phyloP scores from a whole-genome alignment of 2,113 vertebrate species.

The Trogon surrucura region DNA sequence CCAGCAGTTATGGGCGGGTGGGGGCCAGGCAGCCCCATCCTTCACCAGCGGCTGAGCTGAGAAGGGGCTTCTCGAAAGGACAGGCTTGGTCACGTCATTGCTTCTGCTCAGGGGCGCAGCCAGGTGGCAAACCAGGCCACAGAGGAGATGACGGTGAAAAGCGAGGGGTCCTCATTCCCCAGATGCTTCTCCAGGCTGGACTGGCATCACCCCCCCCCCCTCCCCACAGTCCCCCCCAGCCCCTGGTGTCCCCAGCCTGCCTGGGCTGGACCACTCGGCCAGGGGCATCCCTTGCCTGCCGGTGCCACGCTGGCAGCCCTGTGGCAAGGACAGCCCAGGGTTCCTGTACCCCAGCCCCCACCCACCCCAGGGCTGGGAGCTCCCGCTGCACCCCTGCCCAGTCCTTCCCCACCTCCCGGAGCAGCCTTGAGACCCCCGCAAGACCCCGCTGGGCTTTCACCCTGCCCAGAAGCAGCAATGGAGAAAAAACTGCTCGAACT shows the following conservation, averaged over 20 bases:
- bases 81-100: not conserved
- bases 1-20: too few species aligned
- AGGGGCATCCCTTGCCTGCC: accelerated
- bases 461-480: not conserved
- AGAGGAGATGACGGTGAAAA: too few species aligned
- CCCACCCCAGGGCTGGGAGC: too few species aligned
- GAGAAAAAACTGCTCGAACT: not conserved
- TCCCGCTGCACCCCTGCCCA: accelerated
- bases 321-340: accelerated
- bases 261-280: accelerated
- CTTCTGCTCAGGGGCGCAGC: not conserved
- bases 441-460: not conserved
- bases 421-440: not conserved
- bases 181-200: not conserved
- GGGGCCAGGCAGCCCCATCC: not conserved
- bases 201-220: not conserved
- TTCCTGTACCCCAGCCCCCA: not conserved
- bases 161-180: accelerated
- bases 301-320: not conserved
- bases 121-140: not conserved
- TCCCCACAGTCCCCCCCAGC: not conserved
- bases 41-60: not conserved
- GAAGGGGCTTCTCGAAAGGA: not conserved
- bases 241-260: not conserved
- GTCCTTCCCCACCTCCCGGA: not conserved